Conservation (phyloP, 2,113 vertebrate species). For the Lipotes vexillifer region DNA sequence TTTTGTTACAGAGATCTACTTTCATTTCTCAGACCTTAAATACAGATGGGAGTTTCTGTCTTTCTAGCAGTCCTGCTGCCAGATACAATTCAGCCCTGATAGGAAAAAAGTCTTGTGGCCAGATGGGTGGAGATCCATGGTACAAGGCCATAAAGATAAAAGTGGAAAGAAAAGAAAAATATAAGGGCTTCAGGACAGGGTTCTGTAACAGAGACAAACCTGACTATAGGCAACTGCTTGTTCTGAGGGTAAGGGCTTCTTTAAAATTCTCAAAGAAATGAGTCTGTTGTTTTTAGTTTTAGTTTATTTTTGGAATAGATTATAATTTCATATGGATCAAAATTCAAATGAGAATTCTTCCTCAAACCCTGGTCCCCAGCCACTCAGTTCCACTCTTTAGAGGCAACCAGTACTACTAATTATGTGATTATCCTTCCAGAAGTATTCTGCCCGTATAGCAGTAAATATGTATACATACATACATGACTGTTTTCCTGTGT, state of each 20-base stretch:
- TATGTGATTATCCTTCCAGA: background rate
- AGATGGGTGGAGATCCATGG: background rate
- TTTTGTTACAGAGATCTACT: constrained; percentile 43
- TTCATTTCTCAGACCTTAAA: constrained; percentile 50
- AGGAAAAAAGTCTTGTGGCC: constrained; percentile 38
- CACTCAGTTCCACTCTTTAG: background rate
- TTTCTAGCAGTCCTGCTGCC: constrained; percentile 26
- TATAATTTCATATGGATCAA: constrained; percentile 39
- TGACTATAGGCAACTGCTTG: background rate
- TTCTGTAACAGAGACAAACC: background rate
- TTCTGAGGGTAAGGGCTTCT: background rate
- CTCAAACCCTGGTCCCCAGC: background rate
- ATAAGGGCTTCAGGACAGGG: background rate
- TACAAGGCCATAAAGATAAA: constrained; percentile 45
- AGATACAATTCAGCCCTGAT: constrained; percentile 15
- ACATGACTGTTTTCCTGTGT: background rate
- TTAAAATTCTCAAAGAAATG: constrained; percentile 21
- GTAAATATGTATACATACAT: background rate
- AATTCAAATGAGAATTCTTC: constrained; percentile 36
- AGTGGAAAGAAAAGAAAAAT: constrained; percentile 49
- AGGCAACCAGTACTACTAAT: constrained; percentile 11
- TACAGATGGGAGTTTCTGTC: constrained; percentile 32
- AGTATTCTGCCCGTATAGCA: background rate
- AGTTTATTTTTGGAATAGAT: background rate
- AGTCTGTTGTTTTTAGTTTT: background rate